Base-by-base conservation (phyloP, 2,888 invertebrate genomes). In the Quadriops clusia region DNA sequence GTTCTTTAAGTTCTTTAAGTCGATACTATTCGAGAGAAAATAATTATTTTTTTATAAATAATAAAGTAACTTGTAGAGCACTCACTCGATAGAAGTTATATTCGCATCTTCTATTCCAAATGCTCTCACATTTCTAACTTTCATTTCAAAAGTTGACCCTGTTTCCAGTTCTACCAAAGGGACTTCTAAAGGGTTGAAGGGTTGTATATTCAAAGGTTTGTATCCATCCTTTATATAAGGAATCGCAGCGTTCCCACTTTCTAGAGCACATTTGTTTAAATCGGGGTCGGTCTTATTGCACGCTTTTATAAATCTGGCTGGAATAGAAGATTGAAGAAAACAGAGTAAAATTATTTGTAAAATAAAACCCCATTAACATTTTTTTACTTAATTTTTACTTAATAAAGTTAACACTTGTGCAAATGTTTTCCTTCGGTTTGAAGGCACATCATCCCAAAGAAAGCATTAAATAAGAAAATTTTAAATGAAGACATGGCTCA, bases 301-400 rank as follows among this genome's bases (percentile, higher is more conserved):
- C 9, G 29, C 15, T 25, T 26, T 17, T 20, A 34, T 29, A 22
- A 25, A 34, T 17, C 26, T 22, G 3, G 34, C 34, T 34, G 21
- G 11, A 25, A 33, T 25, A 25, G 12, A 10, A 6, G 13, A 6
- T n/a, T n/a, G n/a, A n/a, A n/a, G n/a, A n/a, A n/a, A n/a, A n/a
- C n/a, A n/a, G n/a, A n/a, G n/a, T n/a, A n/a, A n/a, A n/a, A n/a
- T n/a, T n/a, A n/a, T n/a, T n/a, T n/a, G n/a, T n/a, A n/a, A n/a
- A n/a, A n/a, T n/a, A n/a, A n/a, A n/a, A n/a, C n/a, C n/a, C n/a
- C n/a, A n/a, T n/a, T n/a, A n/a, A n/a, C n/a, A n/a, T n/a, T n/a
- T n/a, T n/a, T n/a, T n/a, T n/a, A n/a, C n/a, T n/a, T n/a, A n/a
- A n/a, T n/a, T n/a, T n/a, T n/a, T n/a, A n/a, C n/a, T n/a, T n/a